These are phyloP conservation scores for Corythornis leucogaster DNA, from an alignment of 2,797 vertebrate species.

Conservation along the genomic window DNA sequence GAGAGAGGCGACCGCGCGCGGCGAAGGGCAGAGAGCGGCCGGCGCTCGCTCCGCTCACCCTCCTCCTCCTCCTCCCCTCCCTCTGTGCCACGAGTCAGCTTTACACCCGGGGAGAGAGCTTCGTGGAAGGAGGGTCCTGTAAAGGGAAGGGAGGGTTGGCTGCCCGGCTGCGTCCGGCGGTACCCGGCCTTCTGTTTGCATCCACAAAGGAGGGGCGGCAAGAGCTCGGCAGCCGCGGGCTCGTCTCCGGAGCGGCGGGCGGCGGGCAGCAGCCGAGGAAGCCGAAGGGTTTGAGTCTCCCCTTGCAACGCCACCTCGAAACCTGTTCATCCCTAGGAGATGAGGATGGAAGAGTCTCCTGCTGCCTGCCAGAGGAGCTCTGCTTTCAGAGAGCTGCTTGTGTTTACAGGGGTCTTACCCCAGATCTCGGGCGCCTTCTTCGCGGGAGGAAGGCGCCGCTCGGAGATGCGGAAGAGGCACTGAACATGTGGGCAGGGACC, in stretches of 20 bases:
- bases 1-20: neutral
- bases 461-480: neutral
- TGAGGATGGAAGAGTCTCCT: neutral
- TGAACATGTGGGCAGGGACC: neutral
- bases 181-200: neutral
- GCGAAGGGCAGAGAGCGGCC: neutral
- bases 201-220: neutral
- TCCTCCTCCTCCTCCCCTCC: conserved; percentile 42
- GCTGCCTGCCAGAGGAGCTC: conserved; percentile 35
- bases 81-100: conserved; percentile 37
- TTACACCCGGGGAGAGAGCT: conserved; percentile 18
- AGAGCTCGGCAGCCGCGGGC: neutral
- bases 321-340: neutral
- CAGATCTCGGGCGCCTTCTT: neutral
- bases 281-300: neutral
- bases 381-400: conserved; percentile 30
- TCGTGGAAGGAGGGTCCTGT: neutral
- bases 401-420: conserved; percentile 64
- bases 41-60: neutral
- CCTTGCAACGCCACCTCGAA: neutral
- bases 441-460: neutral
- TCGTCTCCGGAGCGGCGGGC: neutral
- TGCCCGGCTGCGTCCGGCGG: neutral
- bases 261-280: neutral
- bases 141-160: neutral